Evolutionary conservation across 2,797 vertebrate genomes (phyloP).

Genomic region (Choloepus didactylus): DNA sequence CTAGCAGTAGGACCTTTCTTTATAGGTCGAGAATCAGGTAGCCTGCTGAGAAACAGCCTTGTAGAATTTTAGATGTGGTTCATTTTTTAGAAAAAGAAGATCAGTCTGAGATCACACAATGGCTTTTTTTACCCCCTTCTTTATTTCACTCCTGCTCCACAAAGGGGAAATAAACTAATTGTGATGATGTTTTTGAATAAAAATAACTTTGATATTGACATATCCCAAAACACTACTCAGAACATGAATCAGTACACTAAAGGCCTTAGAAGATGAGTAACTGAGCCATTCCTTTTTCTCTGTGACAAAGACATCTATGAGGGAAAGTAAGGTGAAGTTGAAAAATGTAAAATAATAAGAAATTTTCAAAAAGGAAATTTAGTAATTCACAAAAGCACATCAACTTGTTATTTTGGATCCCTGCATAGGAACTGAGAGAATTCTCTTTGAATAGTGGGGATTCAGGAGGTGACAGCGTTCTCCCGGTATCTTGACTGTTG

Average conservation of each 20-base stretch:
- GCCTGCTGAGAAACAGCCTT: conserved; percentile 37
- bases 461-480: not conserved
- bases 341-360: conserved; percentile 18
- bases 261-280: conserved; percentile 35
- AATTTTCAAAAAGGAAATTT: conserved; percentile 13
- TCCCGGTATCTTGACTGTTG: conserved; percentile 53
- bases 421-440: conserved; percentile 16
- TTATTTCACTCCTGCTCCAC: not conserved
- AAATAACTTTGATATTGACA: not conserved
- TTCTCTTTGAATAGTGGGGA: conserved; percentile 11
- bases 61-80: conserved; percentile 47
- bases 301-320: conserved; percentile 28
- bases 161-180: conserved; percentile 34
- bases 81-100: conserved; percentile 41
- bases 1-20: not conserved
- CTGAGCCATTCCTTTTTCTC: not conserved
- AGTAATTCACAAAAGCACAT: conserved; percentile 6
- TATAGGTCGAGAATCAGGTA: conserved; percentile 23
- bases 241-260: not conserved
- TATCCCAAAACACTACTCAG: not conserved
- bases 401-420: not conserved
- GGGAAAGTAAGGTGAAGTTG: conserved; percentile 16
- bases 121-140: not conserved
- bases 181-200: conserved; percentile 15
- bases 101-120: not conserved